Conservation (phyloP, 2,797 vertebrate genomes). For the Alfaro cultratus region DNA sequence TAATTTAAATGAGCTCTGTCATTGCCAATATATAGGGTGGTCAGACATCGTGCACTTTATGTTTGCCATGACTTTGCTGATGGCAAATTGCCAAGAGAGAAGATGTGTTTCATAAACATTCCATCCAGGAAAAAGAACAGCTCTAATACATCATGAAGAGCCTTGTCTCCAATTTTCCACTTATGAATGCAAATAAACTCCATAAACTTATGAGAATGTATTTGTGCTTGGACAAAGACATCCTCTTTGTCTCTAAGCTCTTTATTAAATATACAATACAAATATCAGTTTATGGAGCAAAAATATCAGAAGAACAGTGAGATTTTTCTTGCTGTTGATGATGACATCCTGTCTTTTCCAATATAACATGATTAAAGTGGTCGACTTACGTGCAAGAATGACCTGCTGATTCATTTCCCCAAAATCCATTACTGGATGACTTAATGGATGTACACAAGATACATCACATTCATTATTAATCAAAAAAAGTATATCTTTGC, state of each 20-base stretch:
- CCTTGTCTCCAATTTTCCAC: background rate
- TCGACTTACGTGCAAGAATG: slow-evolving; percentile 34
- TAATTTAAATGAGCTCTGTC: background rate
- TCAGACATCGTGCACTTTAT: background rate
- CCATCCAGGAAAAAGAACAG: background rate
- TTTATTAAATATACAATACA: slow-evolving; percentile 3
- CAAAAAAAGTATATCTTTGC: slow-evolving; percentile 12
- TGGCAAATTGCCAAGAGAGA: background rate
- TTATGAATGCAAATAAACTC: background rate
- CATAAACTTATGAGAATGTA: slow-evolving; percentile 27
- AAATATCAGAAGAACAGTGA: slow-evolving; percentile 48
- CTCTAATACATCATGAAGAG: background rate
- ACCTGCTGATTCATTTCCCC: slow-evolving; percentile 38
- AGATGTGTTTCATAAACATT: background rate
- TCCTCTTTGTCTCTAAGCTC: slow-evolving; percentile 8
- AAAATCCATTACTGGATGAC: slow-evolving; percentile 37
- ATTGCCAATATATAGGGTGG: background rate
- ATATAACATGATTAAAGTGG: slow-evolving; percentile 38
- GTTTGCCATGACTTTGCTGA: background rate
- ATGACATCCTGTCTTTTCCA: slow-evolving; percentile 42
- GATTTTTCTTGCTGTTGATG: slow-evolving; percentile 37
- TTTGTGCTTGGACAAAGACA: slow-evolving; percentile 14
- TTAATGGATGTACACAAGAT: slow-evolving; percentile 32
- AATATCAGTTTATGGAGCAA: slow-evolving; percentile 15
- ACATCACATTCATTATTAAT: slow-evolving; percentile 44